Evolutionary conservation across 2,888 invertebrate species (phyloP).

Genomic region (Temnothorax unifasciatus): DNA sequence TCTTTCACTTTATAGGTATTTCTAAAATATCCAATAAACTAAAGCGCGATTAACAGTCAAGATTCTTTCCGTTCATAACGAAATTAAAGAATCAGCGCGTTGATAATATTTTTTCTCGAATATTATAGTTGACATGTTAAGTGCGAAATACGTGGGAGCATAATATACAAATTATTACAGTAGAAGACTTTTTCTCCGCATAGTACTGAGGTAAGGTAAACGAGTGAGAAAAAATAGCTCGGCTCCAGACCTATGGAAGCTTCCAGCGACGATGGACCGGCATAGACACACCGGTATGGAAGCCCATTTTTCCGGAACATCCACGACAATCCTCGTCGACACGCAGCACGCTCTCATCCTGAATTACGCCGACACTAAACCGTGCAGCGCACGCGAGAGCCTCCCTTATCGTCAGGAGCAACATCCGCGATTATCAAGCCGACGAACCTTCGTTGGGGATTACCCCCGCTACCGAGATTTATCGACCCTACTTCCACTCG

Average conservation of each 20-base stretch:
- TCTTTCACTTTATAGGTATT: not conserved
- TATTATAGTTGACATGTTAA: constrained; percentile 10
- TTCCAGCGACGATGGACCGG: constrained; percentile 40
- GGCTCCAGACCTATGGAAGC: constrained; percentile 5
- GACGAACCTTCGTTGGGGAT: constrained; percentile 70
- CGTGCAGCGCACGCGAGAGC: constrained; percentile 70
- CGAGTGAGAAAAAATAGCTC: constrained; percentile 30
- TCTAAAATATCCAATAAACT: not conserved
- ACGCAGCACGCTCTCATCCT: constrained; percentile 71
- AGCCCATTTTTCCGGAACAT: constrained; percentile 57
- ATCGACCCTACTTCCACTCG: constrained; percentile 70
- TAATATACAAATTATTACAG: constrained; percentile 48
- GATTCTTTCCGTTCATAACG: not conserved
- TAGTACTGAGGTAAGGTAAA: not conserved
- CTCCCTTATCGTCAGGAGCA: constrained; percentile 73
- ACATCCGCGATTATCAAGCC: constrained; percentile 75
- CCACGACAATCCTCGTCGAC: constrained; percentile 61
- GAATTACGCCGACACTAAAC: constrained; percentile 74
- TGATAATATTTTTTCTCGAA: not conserved
- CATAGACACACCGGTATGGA: constrained; percentile 37
- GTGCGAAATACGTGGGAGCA: not conserved
- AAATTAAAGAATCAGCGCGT: not conserved
- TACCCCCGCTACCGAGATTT: constrained; percentile 69
- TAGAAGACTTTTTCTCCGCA: constrained; percentile 26
- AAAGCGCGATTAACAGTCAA: not conserved